Evolutionary conservation across 1,140 invertebrate genomes (phyloP).

Genomic region (Saxidomus purpurata): DNA sequence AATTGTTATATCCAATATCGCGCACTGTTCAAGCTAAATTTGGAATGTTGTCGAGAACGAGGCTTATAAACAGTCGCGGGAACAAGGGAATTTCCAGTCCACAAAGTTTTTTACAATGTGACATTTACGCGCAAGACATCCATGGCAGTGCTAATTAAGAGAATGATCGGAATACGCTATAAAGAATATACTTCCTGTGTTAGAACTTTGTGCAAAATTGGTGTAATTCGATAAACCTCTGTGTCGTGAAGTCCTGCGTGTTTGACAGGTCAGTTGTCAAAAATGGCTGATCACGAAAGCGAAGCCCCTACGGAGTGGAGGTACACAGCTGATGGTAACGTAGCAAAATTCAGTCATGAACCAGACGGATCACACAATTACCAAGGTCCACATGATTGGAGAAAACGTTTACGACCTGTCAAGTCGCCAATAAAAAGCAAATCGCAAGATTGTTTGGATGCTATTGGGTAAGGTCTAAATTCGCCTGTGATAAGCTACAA

Average conservation of each 20-base stretch:
- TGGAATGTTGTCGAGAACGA: conserved; percentile 26
- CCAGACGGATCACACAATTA: neutral
- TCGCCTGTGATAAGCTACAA: no score
- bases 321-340: neutral
- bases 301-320: neutral
- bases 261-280: conserved; percentile 31
- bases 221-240: neutral
- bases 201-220: neutral
- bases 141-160: neutral
- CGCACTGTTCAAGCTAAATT: conserved; percentile 2
- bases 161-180: neutral
- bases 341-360: neutral
- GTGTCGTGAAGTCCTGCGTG: neutral
- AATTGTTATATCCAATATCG: neutral
- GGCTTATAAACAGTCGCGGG: conserved; percentile 62
- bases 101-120: neutral
- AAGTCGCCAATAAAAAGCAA: conserved; percentile 52
- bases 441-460: conserved; percentile 9
- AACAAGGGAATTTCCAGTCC: conserved; percentile 59
- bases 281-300: neutral
- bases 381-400: conserved; percentile 61
- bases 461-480: conserved; percentile 2
- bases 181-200: neutral
- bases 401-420: conserved; percentile 55
- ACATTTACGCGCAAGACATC: neutral